Conservation (phyloP, 2,888 invertebrate species). For the Perithous albicinctus region DNA sequence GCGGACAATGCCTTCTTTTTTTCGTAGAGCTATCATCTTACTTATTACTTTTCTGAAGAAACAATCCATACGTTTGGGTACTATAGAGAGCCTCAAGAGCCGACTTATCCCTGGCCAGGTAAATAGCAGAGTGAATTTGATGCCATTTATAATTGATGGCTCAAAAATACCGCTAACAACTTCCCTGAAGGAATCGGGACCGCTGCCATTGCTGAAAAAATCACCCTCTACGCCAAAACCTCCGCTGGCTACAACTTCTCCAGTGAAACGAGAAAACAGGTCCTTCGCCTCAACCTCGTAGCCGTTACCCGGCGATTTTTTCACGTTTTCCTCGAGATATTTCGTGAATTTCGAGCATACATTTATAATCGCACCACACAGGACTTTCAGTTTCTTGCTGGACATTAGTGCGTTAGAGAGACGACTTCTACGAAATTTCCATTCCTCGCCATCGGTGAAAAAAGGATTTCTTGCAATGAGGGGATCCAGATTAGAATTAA, state of each 20-base stretch:
- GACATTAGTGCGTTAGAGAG: slow-evolving; percentile 54
- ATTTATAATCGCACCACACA: slow-evolving; percentile 73
- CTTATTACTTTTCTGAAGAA: slow-evolving; percentile 74
- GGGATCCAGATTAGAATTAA: slow-evolving; percentile 71
- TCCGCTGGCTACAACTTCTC: slow-evolving; percentile 73
- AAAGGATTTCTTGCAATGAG: slow-evolving; percentile 76
- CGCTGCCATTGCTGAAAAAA: slow-evolving; percentile 70
- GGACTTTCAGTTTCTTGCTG: slow-evolving; percentile 62
- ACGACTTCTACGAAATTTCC: slow-evolving; percentile 69
- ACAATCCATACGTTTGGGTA: slow-evolving; percentile 67
- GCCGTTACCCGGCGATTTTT: slow-evolving; percentile 11
- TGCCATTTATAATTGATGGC: slow-evolving; percentile 37
- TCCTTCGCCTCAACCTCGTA: slow-evolving; percentile 78
- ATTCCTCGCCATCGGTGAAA: slow-evolving; percentile 71
- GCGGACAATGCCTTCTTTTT: slow-evolving; percentile 74
- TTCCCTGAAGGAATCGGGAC: slow-evolving; percentile 58
- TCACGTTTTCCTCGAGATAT: slow-evolving; percentile 36
- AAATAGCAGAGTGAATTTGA: slow-evolving; percentile 56
- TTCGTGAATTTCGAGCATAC: slow-evolving; percentile 71
- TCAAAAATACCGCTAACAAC: slow-evolving; percentile 65
- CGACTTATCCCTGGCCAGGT: slow-evolving; percentile 63
- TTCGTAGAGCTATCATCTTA: slow-evolving; percentile 72
- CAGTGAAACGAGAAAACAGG: slow-evolving; percentile 72
- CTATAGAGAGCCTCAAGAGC: slow-evolving; percentile 54
- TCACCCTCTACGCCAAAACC: slow-evolving; percentile 76